Conservation (phyloP, 2,888 invertebrate species). For the Ptilodon capucinus region DNA sequence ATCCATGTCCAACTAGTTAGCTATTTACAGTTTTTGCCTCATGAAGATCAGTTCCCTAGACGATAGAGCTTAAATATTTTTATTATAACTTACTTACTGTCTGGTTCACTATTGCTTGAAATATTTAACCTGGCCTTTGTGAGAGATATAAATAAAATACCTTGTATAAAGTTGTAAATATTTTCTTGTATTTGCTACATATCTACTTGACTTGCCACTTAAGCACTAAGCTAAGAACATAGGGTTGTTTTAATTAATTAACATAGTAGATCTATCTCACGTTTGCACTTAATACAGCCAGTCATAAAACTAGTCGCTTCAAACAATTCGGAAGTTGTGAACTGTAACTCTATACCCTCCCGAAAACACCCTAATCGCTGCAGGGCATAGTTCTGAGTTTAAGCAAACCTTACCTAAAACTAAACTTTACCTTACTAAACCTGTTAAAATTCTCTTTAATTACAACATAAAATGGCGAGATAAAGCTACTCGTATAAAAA, state of each 20-base stretch:
- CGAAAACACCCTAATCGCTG: constrained; percentile 10
- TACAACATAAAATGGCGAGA: background rate
- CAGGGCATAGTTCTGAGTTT: constrained; percentile 7
- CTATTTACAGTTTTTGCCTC: too few relatives aligned
- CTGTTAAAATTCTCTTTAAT: constrained; percentile 11
- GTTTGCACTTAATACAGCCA: too few relatives aligned
- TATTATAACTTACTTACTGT: constrained; percentile 19
- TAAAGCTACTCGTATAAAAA: constrained; percentile 4
- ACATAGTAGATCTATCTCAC: too few relatives aligned
- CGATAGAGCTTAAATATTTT: constrained; percentile 39
- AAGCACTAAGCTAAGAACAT: too few relatives aligned
- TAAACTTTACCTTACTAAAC: too few relatives aligned
- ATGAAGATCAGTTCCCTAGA: constrained; percentile 32
- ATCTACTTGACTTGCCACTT: too few relatives aligned
- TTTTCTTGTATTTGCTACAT: too few relatives aligned
- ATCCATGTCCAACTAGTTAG: too few relatives aligned
- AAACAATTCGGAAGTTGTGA: constrained; percentile 9
- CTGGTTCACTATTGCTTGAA: constrained; percentile 13
- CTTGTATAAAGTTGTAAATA: too few relatives aligned
- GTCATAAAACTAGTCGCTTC: too few relatives aligned
- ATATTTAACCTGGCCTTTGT: constrained; percentile 2
- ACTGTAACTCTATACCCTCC: constrained; percentile 5
- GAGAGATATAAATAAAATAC: too few relatives aligned
- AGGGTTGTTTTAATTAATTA: too few relatives aligned
- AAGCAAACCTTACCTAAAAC: constrained; percentile 5